Evolutionary conservation across 1,140 invertebrate genomes (phyloP).

Genomic region (Gonatopus flavifemur): DNA sequence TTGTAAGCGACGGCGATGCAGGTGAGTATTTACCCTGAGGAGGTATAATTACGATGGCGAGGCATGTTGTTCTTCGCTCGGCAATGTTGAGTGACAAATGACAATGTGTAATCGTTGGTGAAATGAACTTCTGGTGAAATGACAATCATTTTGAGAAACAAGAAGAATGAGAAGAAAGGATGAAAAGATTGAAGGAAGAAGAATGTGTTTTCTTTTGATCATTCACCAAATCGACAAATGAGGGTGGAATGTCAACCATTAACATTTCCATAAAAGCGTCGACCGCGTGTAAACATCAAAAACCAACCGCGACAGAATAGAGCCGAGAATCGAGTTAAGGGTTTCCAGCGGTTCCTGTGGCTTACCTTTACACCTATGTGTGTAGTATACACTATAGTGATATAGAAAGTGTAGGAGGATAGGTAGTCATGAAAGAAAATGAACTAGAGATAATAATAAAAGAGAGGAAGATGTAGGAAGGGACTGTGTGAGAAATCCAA

Average conservation of each 20-base stretch:
- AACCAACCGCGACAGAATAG: too few relatives aligned
- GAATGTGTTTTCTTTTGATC: too few relatives aligned
- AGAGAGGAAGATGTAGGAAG: conserved; percentile 6
- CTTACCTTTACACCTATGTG: too few relatives aligned
- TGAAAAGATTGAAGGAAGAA: conserved; percentile 10
- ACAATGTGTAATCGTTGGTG: conserved; percentile 23
- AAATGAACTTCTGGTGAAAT: conserved; percentile 40
- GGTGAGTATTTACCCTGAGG: too few relatives aligned
- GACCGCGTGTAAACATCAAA: conserved; percentile 43
- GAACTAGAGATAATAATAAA: conserved; percentile 9
- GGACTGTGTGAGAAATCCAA: conserved; percentile 47
- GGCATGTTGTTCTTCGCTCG: too few relatives aligned
- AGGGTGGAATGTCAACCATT: conserved; percentile 50
- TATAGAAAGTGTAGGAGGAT: conserved; percentile 23
- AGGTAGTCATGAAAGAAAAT: conserved; percentile 13
- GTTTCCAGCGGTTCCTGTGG: too few relatives aligned
- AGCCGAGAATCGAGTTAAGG: too few relatives aligned
- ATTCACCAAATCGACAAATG: conserved; percentile 9
- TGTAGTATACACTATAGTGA: too few relatives aligned
- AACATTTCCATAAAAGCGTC: conserved; percentile 49
- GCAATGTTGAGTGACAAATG: too few relatives aligned
- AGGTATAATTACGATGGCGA: too few relatives aligned
- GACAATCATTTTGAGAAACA: conserved; percentile 11
- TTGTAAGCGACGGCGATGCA: too few relatives aligned
- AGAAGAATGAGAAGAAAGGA: neutral